A percentile compares a stretch with the other conserved stretches of the same genome.
Conservation (phyloP, 2,797 vertebrate species). For the Chelidonichthys spinosus region DNA sequence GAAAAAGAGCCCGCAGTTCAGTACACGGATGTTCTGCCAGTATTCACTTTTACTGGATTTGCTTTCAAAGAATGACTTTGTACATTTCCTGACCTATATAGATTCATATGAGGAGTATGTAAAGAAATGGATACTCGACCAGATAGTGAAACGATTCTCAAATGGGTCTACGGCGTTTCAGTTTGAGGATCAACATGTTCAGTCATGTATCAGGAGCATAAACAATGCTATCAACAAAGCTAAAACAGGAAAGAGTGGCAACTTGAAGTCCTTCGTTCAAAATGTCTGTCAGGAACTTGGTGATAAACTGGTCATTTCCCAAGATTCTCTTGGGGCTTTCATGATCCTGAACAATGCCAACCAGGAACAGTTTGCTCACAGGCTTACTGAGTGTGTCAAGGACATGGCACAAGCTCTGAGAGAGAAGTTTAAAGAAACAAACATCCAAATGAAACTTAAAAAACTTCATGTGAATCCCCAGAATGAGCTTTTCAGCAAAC, state of each 20-base stretch:
- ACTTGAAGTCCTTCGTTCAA: constrained; percentile 61
- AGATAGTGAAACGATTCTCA: constrained; percentile 45
- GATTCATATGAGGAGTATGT: constrained; percentile 30
- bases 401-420: constrained; percentile 45
- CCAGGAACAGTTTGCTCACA: constrained; percentile 59
- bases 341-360: constrained; percentile 66
- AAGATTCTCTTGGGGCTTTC: constrained; percentile 55
- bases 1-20: constrained; percentile 32
- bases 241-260: background rate
- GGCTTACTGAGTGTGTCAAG: constrained; percentile 41
- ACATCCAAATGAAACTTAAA: constrained; percentile 8
- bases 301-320: constrained; percentile 67
- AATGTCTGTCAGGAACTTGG: constrained; percentile 64
- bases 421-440: background rate
- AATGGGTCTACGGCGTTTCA: background rate
- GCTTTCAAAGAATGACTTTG: background rate
- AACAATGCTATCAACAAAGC: constrained; percentile 51
- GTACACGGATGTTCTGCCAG: constrained; percentile 56
- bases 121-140: constrained; percentile 37
- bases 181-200: constrained; percentile 43
- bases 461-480: constrained; percentile 61
- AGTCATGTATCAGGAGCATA: constrained; percentile 45
- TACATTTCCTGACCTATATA: constrained; percentile 33
- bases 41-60: constrained; percentile 64
- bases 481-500: constrained; percentile 62